Conservation (phyloP, 2,113 vertebrate species). For the Microcebus griseorufus region DNA sequence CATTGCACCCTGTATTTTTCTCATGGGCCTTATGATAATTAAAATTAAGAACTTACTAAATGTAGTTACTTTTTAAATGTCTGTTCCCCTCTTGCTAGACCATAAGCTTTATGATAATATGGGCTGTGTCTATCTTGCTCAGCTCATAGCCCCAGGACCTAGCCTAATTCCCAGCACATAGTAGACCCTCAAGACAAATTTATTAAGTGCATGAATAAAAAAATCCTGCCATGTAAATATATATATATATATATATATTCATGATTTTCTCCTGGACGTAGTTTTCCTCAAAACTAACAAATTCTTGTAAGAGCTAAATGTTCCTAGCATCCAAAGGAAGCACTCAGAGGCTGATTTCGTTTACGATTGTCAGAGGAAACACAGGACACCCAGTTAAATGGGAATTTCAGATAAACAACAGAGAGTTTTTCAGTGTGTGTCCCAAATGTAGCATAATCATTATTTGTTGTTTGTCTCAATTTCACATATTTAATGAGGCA, state of each 20-base stretch:
- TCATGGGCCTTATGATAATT: neutral
- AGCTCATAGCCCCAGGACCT: neutral
- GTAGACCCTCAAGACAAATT: neutral
- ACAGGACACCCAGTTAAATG: neutral
- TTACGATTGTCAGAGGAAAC: neutral
- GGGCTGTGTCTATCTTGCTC: neutral
- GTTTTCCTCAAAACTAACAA: neutral
- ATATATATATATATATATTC: neutral
- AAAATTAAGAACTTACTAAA: neutral
- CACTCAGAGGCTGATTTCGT: neutral
- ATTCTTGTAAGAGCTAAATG: neutral
- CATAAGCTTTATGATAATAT: neutral
- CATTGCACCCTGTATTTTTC: neutral
- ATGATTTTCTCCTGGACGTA: neutral
- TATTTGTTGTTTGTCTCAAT: neutral
- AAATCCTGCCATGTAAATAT: neutral
- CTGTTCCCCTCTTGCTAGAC: neutral
- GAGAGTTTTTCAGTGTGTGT: neutral
- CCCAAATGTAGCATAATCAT: neutral
- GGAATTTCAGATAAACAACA: neutral
- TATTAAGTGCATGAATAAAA: neutral
- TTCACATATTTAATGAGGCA: neutral
- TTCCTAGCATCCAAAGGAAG: neutral
- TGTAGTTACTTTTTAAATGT: slow-evolving; percentile 6
- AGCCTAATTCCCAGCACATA: neutral